Evolutionary conservation across 1,140 invertebrate genomes (phyloP).

Genomic region (Saxidomus purpurata): DNA sequence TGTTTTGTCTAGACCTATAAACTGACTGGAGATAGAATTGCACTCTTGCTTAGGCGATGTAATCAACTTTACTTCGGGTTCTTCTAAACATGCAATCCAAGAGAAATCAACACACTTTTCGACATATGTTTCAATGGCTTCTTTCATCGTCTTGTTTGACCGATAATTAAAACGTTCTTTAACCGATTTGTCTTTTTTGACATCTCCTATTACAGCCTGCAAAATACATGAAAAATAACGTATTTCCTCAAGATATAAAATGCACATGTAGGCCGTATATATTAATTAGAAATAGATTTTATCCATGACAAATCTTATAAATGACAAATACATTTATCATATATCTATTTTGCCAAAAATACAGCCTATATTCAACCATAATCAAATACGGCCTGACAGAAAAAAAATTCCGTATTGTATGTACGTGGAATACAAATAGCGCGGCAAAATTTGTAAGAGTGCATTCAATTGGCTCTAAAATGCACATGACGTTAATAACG

Average conservation of each 20-base stretch:
- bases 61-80: background rate
- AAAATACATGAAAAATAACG: background rate
- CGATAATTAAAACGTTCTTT: background rate
- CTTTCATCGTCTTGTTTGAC: background rate
- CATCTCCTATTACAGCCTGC: background rate
- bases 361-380: too few species aligned
- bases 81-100: conserved; percentile 39
- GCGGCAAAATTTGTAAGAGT: too few species aligned
- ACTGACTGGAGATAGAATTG: background rate
- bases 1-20: background rate
- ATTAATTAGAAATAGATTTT: too few species aligned
- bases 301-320: too few species aligned
- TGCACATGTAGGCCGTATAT: background rate
- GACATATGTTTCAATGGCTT: conserved; percentile 13
- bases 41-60: conserved; percentile 35
- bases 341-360: too few species aligned
- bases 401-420: too few species aligned
- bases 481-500: too few species aligned
- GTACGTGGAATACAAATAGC: too few species aligned
- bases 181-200: background rate
- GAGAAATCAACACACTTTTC: conserved; percentile 56
- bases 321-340: too few species aligned
- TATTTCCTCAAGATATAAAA: background rate
- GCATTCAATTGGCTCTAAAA: too few species aligned
- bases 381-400: too few species aligned